phyloP scores from a whole-genome alignment of 2,888 invertebrate genomes.

The Eupsilia transversa region DNA sequence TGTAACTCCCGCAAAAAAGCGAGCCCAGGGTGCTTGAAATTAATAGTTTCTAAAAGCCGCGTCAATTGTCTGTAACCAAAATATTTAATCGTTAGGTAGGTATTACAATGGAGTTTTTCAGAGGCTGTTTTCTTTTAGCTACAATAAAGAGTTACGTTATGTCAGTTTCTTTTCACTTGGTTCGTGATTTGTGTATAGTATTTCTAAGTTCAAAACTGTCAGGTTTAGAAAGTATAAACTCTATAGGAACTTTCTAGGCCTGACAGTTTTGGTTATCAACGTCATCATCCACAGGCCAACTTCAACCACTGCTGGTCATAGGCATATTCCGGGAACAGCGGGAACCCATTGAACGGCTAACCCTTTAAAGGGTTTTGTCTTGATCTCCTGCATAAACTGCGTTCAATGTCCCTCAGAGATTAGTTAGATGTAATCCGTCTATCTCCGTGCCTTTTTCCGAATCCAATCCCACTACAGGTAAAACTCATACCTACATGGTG shows the following conservation, averaged over 20 bases:
- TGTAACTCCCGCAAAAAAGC: too few relatives aligned
- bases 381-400: too few relatives aligned
- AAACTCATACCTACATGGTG: too few relatives aligned
- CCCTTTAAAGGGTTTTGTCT: too few relatives aligned
- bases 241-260: not conserved
- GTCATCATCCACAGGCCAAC: not conserved
- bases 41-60: constrained; percentile 1
- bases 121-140: not conserved
- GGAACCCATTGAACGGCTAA: not conserved
- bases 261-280: not conserved
- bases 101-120: not conserved
- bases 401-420: too few relatives aligned
- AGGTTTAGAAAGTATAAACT: not conserved
- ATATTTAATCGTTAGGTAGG: not conserved
- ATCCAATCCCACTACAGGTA: too few relatives aligned
- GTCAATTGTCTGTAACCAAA: constrained; percentile 30
- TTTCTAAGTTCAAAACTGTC: not conserved
- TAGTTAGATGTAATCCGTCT: too few relatives aligned
- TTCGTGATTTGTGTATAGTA: not conserved
- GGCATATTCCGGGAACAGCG: constrained; percentile 4
- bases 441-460: too few relatives aligned
- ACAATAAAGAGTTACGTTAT: not conserved
- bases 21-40: not conserved
- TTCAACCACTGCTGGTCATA: not conserved
- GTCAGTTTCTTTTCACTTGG: not conserved